Conservation (phyloP, 2,797 vertebrate species). For the Semaprochilodus insignis region DNA sequence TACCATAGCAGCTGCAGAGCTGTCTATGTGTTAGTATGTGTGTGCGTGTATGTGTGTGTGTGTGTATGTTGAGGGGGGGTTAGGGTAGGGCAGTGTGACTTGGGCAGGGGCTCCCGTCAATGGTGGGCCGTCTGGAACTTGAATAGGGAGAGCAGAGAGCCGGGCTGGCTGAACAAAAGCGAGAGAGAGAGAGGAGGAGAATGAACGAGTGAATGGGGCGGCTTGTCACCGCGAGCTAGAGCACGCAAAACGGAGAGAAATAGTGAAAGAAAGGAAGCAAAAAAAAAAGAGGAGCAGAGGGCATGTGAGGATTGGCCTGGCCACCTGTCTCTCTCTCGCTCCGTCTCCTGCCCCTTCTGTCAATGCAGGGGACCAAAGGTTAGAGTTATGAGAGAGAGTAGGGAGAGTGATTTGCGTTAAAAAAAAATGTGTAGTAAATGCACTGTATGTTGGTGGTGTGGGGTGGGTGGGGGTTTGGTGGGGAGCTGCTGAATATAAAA, state of each 20-base stretch:
- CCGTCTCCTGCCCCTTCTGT: slow-evolving; percentile 63
- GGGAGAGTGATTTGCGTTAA: slow-evolving; percentile 40
- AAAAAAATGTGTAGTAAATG: slow-evolving; percentile 35
- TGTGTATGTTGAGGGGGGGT: slow-evolving; percentile 42
- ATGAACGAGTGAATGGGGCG: slow-evolving; percentile 58
- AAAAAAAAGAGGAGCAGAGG: slow-evolving; percentile 57
- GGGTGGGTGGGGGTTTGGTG: neutral
- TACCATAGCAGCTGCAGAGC: slow-evolving; percentile 65
- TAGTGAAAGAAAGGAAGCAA: slow-evolving; percentile 60
- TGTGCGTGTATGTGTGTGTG: slow-evolving; percentile 32
- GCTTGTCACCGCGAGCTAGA: slow-evolving; percentile 59
- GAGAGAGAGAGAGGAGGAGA: slow-evolving; percentile 53
- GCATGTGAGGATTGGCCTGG: slow-evolving; percentile 61
- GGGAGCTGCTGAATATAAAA: slow-evolving; percentile 13
- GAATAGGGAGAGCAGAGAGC: slow-evolving; percentile 61
- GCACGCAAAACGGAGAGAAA: slow-evolving; percentile 59
- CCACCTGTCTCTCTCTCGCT: slow-evolving; percentile 59
- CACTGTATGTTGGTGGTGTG: slow-evolving; percentile 26
- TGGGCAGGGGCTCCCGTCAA: slow-evolving; percentile 61
- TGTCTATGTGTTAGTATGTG: slow-evolving; percentile 54
- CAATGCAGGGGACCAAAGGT: slow-evolving; percentile 55
- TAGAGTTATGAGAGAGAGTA: slow-evolving; percentile 63
- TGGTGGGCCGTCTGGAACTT: slow-evolving; percentile 62
- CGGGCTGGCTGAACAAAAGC: slow-evolving; percentile 57
- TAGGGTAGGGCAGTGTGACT: slow-evolving; percentile 56